phyloP scores from a whole-genome alignment of 2,888 invertebrate genomes.

The Apeira syringaria region DNA sequence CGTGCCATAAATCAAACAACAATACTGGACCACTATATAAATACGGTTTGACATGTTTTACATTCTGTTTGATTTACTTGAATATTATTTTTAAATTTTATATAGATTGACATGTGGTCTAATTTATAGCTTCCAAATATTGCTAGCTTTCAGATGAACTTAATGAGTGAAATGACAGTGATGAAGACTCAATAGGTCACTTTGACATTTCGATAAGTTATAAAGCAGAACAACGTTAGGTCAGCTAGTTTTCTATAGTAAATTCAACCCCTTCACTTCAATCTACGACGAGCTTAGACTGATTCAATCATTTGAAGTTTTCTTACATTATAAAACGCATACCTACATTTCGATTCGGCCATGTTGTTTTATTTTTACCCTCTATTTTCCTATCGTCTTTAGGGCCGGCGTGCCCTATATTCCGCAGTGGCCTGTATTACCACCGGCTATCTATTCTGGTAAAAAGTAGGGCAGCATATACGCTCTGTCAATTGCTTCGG shows the following conservation, averaged over 20 bases:
- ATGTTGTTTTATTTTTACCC: constrained; percentile 1
- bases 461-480: constrained; percentile 16
- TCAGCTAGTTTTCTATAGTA: too few relatives aligned
- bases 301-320: too few relatives aligned
- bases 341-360: too few relatives aligned
- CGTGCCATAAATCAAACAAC: constrained; percentile 49
- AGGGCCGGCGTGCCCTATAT: constrained; percentile 11
- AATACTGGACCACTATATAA: constrained; percentile 40
- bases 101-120: constrained; percentile 16
- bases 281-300: too few relatives aligned
- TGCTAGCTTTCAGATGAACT: not conserved
- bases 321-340: too few relatives aligned
- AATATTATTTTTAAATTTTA: constrained; percentile 21
- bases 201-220: too few relatives aligned
- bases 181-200: too few relatives aligned
- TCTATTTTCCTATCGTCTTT: not conserved
- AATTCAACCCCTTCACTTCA: too few relatives aligned
- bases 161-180: not conserved
- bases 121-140: constrained; percentile 3
- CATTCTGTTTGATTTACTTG: constrained; percentile 31
- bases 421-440: constrained; percentile 7
- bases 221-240: too few relatives aligned
- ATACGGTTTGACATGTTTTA: constrained; percentile 39
- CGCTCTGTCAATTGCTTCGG: constrained; percentile 20
- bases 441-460: constrained; percentile 16